Evolutionary conservation across 2,888 invertebrate genomes (phyloP).

Genomic region (Ichneumoninae sp.): DNA sequence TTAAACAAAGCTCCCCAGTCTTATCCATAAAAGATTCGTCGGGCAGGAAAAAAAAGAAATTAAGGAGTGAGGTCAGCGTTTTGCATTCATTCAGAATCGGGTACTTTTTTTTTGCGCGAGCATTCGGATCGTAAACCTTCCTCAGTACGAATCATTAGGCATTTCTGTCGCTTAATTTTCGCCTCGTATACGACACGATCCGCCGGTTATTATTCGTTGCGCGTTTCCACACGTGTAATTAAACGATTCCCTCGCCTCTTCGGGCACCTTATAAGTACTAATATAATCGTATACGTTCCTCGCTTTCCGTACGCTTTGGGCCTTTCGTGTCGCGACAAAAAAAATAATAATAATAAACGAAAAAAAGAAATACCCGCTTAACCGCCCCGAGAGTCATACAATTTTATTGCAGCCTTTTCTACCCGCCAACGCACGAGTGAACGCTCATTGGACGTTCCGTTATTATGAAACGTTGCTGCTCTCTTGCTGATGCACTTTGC

Average conservation of each 20-base stretch:
- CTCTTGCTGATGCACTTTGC: slow-evolving; percentile 33
- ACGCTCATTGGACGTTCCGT: slow-evolving; percentile 27
- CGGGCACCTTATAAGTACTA: slow-evolving; percentile 1
- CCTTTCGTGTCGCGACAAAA: slow-evolving; percentile 8
- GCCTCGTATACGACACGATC: neutral
- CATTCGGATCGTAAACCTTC: slow-evolving; percentile 4
- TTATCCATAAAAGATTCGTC: no score
- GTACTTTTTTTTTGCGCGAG: neutral
- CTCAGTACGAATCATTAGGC: neutral
- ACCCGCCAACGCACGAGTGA: slow-evolving; percentile 15
- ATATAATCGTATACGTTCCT: slow-evolving; percentile 2
- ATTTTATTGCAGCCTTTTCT: slow-evolving; percentile 45
- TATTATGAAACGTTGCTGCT: slow-evolving; percentile 13
- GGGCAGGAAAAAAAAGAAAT: neutral
- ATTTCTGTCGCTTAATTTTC: neutral
- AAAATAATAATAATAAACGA: neutral
- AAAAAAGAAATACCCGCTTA: neutral
- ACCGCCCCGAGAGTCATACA: slow-evolving; percentile 24
- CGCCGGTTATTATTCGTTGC: slow-evolving; percentile 4
- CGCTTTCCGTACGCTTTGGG: slow-evolving; percentile 5
- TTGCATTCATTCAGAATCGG: neutral
- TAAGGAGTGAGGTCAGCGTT: neutral
- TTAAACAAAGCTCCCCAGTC: no score
- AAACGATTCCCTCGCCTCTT: slow-evolving; percentile 16
- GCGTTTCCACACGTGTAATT: slow-evolving; percentile 26